Base-by-base conservation (phyloP, 2,113 vertebrate species). In the Thinocorus orbignyianus region DNA sequence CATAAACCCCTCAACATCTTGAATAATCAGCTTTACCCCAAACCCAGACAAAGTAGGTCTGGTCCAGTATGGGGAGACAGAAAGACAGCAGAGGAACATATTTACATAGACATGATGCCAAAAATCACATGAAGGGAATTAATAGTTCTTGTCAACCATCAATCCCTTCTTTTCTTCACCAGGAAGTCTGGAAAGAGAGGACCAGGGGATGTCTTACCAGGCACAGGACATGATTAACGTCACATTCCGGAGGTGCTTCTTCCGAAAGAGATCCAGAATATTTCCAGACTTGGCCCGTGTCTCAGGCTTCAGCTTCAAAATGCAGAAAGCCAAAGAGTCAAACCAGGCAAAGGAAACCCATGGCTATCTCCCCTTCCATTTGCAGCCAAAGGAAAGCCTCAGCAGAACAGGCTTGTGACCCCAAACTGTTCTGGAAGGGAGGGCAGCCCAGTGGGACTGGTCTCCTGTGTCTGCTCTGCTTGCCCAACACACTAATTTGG, bases 131-230 rank as follows among this genome's bases (percentile, higher is more conserved):
- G 1, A 52, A 66, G 6, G 55, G 31, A 84, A 31, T 87, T 83
- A 62, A 26, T 9, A 7, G 3, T 16, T 52, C 3, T 72, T 23
- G 20, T 16, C 24, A 58, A 41, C 3, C 28, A 13, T 33, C 7
- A 52, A 20, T n/a, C 7, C 7, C 9, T 16, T 41, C 10, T 51
- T 33, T 49, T n/a, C 35, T 65, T 65, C 44, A 58, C 14, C 2
- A 20, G 33, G 18, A 28, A 35, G 11, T 19, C 11, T 4, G 14
- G 25, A 30, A 41, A 52, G 35, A 76, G 25, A 7, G 24, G 2
- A 28, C 6, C 11, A 9, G n/a, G 6, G 9, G 10, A 20, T 35
- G 51, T 94, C 98, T 98, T 93, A 99, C 99, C 99, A 99, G 86
- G 98, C 12, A 3, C 37, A 97, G 44, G 96, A 97, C 97, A 99